phyloP scores from a whole-genome alignment of 2,113 vertebrate genomes.

The Archocentrus centrarchus region DNA sequence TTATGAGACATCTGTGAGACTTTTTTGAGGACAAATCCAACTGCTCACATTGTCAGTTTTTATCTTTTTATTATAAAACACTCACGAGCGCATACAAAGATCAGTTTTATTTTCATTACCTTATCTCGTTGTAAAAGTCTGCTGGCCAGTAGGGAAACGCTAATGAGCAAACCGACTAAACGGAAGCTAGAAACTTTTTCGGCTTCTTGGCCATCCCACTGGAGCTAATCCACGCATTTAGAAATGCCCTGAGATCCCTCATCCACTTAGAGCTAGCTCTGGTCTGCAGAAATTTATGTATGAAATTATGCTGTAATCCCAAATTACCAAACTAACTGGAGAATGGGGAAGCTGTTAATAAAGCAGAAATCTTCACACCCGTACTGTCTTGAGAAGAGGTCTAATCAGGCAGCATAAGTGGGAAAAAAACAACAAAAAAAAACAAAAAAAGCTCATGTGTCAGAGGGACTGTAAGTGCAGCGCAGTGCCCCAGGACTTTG shows the following conservation, averaged over 20 bases:
- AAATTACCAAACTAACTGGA: background rate
- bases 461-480: background rate
- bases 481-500: background rate
- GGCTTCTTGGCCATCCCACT: background rate
- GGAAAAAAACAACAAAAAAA: accelerated
- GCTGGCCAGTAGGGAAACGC: background rate
- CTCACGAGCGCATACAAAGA: background rate
- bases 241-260: background rate
- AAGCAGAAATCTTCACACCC: background rate
- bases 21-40: background rate
- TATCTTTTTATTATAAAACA: background rate
- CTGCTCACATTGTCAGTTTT: background rate
- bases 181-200: background rate
- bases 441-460: background rate
- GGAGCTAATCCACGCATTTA: background rate
- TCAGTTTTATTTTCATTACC: background rate
- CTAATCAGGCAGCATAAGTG: background rate
- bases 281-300: background rate
- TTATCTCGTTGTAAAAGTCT: background rate
- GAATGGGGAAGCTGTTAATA: background rate
- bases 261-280: background rate
- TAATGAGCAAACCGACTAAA: background rate
- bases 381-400: background rate
- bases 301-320: background rate
- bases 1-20: background rate